Base-by-base conservation (phyloP, 1,140 invertebrate species). In the Hormaphis cornu region DNA sequence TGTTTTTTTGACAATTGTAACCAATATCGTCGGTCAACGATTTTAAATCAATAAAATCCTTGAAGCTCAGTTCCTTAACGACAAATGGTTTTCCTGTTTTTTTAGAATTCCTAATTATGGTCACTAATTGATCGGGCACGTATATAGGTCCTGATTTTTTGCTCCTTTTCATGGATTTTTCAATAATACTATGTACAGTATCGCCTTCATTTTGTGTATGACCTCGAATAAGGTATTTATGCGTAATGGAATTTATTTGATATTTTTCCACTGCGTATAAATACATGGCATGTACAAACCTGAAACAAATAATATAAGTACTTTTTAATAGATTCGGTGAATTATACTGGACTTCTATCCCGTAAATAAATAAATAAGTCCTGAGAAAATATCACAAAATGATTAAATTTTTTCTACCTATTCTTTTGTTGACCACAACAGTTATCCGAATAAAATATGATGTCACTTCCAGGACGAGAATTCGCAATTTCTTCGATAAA, bases 371-470 rank as follows among this genome's bases (percentile, higher is more conserved):
- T n/a, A n/a, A n/a, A n/a, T n/a, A n/a, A n/a, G n/a, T n/a, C n/a
- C n/a, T n/a, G n/a, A n/a, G n/a, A n/a, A n/a, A n/a, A n/a, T n/a
- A n/a, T n/a, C n/a, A n/a, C n/a, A n/a, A n/a, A n/a, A n/a, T n/a
- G n/a, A n/a, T n/a, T n/a, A n/a, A n/a, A n/a, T n/a, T n/a, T n/a
- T n/a, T n/a, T n/a, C n/a, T n/a, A n/a, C n/a, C 61, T 59, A 72
- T 63, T 73, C 52, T 73, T 72, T 54, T 73, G 28, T 26, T 74
- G 72, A 16, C 71, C 74, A n/a, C 24, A 28, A 52, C 73, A 74
- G 69, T 74, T 74, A 40, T 74, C 72, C 0, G 73, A 74, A 69
- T 73, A 74, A 46, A 74, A 74, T 35, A 73, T 72, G 9, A 74
- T 40, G n/a, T 74, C 71, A n/a, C n/a, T n/a, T 18, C 28, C 24